Conservation (phyloP, 30 jellyfish, hydroid and myxozoan species). For the Mastigias papua region DNA sequence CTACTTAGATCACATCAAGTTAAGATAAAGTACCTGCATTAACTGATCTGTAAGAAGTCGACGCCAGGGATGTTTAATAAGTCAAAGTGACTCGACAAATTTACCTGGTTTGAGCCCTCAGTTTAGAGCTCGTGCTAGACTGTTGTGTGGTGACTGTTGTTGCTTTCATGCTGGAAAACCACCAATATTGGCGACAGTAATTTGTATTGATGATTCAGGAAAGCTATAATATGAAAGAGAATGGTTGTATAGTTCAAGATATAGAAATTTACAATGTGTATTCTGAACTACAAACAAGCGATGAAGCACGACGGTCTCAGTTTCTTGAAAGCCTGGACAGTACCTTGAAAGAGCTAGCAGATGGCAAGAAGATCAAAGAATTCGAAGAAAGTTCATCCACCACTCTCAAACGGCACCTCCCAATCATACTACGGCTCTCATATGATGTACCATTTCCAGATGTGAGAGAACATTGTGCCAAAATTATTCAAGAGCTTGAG, state of each 20-base stretch:
- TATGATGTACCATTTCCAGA: conserved; percentile 96
- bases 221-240: conserved; percentile 82
- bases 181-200: neutral
- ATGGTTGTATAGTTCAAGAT: conserved; percentile 60
- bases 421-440: conserved; percentile 82
- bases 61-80: neutral
- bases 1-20: too few relatives aligned
- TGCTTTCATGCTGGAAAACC: conserved; percentile 10
- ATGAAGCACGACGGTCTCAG: conserved; percentile 68
- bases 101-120: conserved; percentile 1
- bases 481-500: conserved; percentile 90
- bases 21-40: too few relatives aligned
- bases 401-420: conserved; percentile 64
- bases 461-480: conserved; percentile 90
- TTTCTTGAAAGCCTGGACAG: conserved; percentile 89
- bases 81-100: neutral
- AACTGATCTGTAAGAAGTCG: conserved; percentile 2
- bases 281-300: conserved; percentile 95
- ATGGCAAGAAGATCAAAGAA: conserved; percentile 57
- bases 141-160: neutral
- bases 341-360: conserved; percentile 77
- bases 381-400: conserved; percentile 37
- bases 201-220: conserved; percentile 15
- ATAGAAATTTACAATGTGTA: conserved; percentile 62
- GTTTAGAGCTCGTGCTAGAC: neutral